A percentile compares a stretch with the other conserved stretches of the same genome.
These are phyloP conservation scores for Myopa testacea DNA, from an alignment of 2,888 invertebrate species.

Conservation along the genomic window DNA sequence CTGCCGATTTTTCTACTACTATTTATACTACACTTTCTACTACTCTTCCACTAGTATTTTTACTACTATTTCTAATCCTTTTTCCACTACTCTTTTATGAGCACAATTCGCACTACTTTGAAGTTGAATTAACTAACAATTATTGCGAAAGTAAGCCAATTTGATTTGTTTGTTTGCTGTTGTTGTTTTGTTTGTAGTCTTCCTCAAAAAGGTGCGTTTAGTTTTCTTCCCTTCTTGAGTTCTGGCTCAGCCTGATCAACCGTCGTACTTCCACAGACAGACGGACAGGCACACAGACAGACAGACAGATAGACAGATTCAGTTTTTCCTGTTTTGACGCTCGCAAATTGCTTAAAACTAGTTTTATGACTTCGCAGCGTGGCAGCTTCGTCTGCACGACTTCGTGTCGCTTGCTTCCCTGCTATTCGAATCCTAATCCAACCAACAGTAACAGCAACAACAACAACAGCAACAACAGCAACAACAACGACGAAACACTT, in stretches of 20 bases:
- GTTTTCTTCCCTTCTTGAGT: neutral
- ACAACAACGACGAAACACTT: constrained; percentile 13
- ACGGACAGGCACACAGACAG: neutral
- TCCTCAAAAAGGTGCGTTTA: neutral
- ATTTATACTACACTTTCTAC: too few species aligned
- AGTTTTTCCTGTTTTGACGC: constrained; percentile 10
- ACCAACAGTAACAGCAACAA: neutral
- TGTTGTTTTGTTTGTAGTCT: neutral
- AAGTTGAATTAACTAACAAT: too few species aligned
- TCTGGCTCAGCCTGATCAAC: neutral
- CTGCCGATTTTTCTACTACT: too few species aligned
- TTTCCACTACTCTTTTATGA: too few species aligned
- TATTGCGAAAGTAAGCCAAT: too few species aligned
- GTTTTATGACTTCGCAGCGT: neutral
- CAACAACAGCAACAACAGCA: too few species aligned
- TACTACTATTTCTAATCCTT: too few species aligned
- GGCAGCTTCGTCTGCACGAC: constrained; percentile 24
- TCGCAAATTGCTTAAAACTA: constrained; percentile 21
- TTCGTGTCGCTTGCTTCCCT: constrained; percentile 11
- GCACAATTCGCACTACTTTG: too few species aligned
- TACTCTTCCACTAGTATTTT: too few species aligned
- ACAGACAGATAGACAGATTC: neutral
- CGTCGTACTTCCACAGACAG: neutral
- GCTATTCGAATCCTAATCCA: constrained; percentile 1
- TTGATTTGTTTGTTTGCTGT: neutral